Evolutionary conservation across 2,797 vertebrate genomes (phyloP), one percentile per base, ranked within the genome.

Genomic region (Heterohyrax brucei): DNA sequence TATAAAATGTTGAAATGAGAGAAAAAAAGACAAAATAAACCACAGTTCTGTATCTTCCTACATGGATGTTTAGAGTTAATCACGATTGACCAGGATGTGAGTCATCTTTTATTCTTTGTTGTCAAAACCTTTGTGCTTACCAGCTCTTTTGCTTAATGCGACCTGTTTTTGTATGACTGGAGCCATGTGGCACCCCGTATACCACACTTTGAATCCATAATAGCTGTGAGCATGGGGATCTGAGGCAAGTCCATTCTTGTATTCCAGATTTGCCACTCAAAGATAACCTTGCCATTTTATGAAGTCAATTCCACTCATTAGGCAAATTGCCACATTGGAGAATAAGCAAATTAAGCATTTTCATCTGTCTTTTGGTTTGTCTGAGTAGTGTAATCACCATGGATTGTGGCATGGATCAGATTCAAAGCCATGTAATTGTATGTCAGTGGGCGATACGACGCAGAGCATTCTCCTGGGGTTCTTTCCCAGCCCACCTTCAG

Each of bases 251-350:
- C 79, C n/a, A 39, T 2, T 59, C 53, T 85, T 87, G 24, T 46
- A 83, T 66, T 82, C 64, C 72, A 87, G 62, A 88, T 83, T 91
- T 80, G 62, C 95, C 96, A 93, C 62, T 81, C 50, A 97, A 95
- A 95, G 89, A 96, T 92, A 97, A 93, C 59, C 87, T 86, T 96
- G 91, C 90, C 94, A 96, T 96, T 96, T 80, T 93, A 86, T 86
- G 82, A 97, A 97, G 97, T 96, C 91, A 95, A 95, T 96, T 98
- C 97, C 87, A 94, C 96, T 98, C 96, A 93, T 96, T 96, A 97
- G 94, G 96, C 94, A 97, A 97, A 98, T 93, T 97, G 95, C 93
- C 95, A 96, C 96, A 96, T 96, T 93, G 78, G 93, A 96, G 96
- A 95, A 95, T 94, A 97, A 97, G 93, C 85, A 97, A 96, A 96